Evolutionary conservation across 2,797 vertebrate genomes (phyloP).

Genomic region (Rhinichthys osculus): DNA sequence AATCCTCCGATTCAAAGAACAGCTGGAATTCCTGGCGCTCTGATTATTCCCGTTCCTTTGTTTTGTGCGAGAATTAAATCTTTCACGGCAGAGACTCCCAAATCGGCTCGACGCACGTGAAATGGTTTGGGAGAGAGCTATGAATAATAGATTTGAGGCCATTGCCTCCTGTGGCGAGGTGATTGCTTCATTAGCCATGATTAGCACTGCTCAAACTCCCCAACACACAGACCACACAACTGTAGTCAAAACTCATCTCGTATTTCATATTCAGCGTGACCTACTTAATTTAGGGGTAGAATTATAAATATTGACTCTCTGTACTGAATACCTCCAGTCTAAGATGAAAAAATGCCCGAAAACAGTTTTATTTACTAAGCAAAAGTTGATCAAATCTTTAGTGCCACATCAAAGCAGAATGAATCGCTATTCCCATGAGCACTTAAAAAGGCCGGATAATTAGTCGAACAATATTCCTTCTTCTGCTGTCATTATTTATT

Average conservation of each 20-base stretch:
- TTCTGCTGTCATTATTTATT: constrained; percentile 4
- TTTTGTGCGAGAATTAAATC: constrained; percentile 19
- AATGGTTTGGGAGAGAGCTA: constrained; percentile 48
- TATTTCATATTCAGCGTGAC: constrained; percentile 10
- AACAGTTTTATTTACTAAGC: constrained; percentile 4
- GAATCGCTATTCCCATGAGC: constrained; percentile 3
- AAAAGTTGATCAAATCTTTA: constrained; percentile 10
- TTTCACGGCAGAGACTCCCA: constrained; percentile 42
- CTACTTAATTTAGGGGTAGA: constrained; percentile 9
- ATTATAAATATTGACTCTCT: constrained; percentile 7
- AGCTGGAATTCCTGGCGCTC: constrained; percentile 13
- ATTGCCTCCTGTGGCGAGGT: constrained; percentile 57
- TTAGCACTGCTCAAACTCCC: constrained; percentile 21
- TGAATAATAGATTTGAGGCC: constrained; percentile 75
- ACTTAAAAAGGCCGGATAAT: background rate
- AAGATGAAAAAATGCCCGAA: background rate
- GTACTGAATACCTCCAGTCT: constrained; percentile 14
- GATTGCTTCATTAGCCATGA: constrained; percentile 68
- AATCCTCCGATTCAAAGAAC: constrained; percentile 2
- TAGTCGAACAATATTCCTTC: background rate
- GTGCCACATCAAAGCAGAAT: background rate
- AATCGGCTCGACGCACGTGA: constrained; percentile 59
- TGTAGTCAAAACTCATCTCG: constrained; percentile 12
- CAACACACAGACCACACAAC: constrained; percentile 39
- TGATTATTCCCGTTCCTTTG: constrained; percentile 10